Evolutionary conservation across 2,113 vertebrate species (phyloP).

Genomic region (Nerophis lumbriciformis): DNA sequence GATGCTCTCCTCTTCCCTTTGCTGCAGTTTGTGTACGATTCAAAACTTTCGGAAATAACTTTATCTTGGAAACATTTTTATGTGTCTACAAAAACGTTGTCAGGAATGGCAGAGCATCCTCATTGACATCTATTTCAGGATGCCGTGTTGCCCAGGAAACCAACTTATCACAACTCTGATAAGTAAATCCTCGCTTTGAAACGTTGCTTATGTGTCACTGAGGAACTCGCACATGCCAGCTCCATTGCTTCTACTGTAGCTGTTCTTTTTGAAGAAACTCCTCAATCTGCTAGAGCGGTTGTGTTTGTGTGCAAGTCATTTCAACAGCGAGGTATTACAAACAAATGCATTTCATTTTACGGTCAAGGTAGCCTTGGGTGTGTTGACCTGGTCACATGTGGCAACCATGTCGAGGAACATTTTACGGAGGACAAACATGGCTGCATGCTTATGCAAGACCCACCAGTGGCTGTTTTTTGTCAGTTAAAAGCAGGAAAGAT

Average conservation of each 20-base stretch:
- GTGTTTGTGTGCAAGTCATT: slow-evolving; percentile 1
- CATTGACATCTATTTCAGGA: slow-evolving; percentile 40
- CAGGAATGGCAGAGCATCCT: slow-evolving; percentile 23
- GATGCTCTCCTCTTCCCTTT: too few relatives aligned
- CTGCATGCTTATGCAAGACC: too few relatives aligned
- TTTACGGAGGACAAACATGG: not conserved
- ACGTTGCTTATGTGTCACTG: slow-evolving; percentile 13
- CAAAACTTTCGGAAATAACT: too few relatives aligned
- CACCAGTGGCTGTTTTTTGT: too few relatives aligned
- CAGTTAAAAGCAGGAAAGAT: too few relatives aligned
- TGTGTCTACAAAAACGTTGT: too few relatives aligned
- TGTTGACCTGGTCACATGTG: slow-evolving; percentile 15
- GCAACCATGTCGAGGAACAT: slow-evolving; percentile 37
- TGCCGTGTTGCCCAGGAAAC: slow-evolving; percentile 21
- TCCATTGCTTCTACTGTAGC: not conserved
- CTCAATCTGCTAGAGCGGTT: slow-evolving; percentile 14
- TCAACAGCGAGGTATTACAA: not conserved
- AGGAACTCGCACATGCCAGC: slow-evolving; percentile 9
- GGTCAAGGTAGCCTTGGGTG: slow-evolving; percentile 5
- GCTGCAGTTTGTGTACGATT: too few relatives aligned
- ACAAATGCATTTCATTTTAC: slow-evolving; percentile 7
- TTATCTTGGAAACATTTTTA: too few relatives aligned
- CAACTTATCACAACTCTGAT: slow-evolving; percentile 17
- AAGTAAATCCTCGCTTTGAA: slow-evolving; percentile 31
- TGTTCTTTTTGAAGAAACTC: slow-evolving; percentile 3